Conservation (phyloP, 2,113 vertebrate genomes). For the Rallus limicola region DNA sequence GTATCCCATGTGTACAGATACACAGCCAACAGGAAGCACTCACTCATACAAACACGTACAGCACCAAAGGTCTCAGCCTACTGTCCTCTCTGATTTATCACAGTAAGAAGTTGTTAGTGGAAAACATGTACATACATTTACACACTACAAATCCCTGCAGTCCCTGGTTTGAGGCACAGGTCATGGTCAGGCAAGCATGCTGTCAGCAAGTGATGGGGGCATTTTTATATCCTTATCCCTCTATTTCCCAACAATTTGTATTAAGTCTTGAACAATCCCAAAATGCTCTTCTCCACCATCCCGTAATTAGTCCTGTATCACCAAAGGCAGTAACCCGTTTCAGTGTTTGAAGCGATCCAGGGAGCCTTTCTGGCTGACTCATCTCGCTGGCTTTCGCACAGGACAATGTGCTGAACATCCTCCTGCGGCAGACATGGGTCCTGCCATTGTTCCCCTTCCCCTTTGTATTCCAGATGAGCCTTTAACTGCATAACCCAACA, state of each 20-base stretch:
- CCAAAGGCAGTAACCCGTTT: background rate
- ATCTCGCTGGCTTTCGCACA: background rate
- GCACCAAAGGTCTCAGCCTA: background rate
- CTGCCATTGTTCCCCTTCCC: background rate
- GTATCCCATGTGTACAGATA: background rate
- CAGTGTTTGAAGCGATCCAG: background rate
- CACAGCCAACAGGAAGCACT: background rate
- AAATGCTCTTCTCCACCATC: background rate
- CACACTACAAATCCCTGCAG: background rate
- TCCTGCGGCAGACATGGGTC: background rate
- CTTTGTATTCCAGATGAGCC: background rate
- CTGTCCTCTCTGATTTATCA: background rate
- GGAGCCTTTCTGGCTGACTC: background rate
- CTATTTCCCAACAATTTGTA: background rate
- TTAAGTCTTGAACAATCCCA: background rate
- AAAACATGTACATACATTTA: background rate
- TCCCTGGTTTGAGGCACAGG: background rate
- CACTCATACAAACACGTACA: fast-evolving
- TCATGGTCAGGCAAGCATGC: background rate
- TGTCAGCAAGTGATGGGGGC: background rate
- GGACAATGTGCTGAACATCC: background rate
- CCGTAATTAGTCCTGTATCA: background rate
- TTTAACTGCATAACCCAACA: background rate
- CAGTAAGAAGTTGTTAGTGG: background rate
- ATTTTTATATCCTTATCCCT: background rate